A percentile compares a stretch with the other conserved stretches of the same genome.
Conservation (phyloP, 2,113 vertebrate genomes). For the Hippopotamus amphibius region DNA sequence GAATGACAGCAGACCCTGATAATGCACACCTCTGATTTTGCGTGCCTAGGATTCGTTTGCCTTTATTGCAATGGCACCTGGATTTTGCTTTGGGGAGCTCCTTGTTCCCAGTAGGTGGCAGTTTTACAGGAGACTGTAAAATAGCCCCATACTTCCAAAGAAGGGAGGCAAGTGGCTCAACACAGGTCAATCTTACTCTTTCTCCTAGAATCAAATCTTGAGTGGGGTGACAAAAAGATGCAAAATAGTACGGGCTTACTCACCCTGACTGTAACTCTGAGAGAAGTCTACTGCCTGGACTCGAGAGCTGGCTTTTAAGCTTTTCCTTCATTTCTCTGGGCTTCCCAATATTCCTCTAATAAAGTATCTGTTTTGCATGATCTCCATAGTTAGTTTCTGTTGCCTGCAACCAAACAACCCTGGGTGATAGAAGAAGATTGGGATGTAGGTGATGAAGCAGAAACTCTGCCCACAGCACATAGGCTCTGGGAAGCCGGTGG, state of each 20-base stretch:
- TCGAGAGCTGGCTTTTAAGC: not conserved
- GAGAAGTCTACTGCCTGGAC: not conserved
- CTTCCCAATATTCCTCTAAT: not conserved
- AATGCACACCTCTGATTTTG: not conserved
- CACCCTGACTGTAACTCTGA: not conserved
- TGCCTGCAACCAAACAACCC: not conserved
- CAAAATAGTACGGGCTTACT: no score
- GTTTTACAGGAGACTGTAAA: not conserved
- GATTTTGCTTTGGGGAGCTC: not conserved
- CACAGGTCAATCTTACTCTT: not conserved
- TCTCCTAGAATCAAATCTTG: not conserved
- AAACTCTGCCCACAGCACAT: accelerated
- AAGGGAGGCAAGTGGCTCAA: not conserved
- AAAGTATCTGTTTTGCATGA: not conserved
- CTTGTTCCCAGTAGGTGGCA: not conserved
- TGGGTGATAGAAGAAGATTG: not conserved
- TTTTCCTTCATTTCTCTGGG: not conserved
- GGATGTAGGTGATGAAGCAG: not conserved
- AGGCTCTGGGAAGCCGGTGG: not conserved
- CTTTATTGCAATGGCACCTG: not conserved
- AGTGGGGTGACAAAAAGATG: not conserved
- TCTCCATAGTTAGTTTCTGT: not conserved
- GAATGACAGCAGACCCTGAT: not conserved
- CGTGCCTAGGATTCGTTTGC: not conserved
- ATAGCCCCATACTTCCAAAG: not conserved